Percentiles rank a stretch among this genome's conserved stretches.
phyloP scores from a whole-genome alignment of 2,113 vertebrate species.

The Ctenodactylus gundi region DNA sequence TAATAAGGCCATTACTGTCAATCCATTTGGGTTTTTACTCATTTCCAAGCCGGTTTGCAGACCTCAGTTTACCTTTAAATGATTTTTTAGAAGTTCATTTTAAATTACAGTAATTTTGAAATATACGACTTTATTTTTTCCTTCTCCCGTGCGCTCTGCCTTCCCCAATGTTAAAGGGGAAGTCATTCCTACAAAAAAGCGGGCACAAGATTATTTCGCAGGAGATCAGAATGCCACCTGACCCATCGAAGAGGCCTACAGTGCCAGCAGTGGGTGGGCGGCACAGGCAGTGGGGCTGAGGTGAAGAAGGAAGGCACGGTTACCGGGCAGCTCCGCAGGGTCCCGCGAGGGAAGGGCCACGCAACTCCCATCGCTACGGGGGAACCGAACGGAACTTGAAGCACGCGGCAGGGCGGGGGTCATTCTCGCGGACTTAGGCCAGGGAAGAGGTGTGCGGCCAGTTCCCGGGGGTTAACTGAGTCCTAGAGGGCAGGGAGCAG shows the following conservation, averaged over 20 bases:
- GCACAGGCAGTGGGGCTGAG: background rate
- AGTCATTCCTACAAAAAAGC: background rate
- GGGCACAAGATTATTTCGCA: background rate
- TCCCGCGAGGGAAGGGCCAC: constrained; percentile 12
- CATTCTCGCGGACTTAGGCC: no score
- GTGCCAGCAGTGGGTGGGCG: background rate
- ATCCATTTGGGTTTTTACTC: background rate
- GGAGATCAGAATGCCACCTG: background rate
- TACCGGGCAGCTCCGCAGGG: background rate
- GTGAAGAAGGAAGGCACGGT: background rate
- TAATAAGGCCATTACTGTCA: background rate
- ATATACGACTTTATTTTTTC: constrained; percentile 1
- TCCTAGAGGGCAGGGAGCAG: background rate
- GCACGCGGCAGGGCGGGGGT: background rate
- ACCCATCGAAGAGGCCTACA: background rate
- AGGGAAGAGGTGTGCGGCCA: background rate
- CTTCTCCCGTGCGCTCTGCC: background rate
- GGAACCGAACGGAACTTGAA: constrained; percentile 20
- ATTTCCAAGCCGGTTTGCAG: background rate
- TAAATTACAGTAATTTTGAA: background rate
- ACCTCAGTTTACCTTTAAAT: background rate
- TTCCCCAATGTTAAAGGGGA: background rate
- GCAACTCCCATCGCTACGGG: constrained; percentile 60
- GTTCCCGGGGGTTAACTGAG: background rate
- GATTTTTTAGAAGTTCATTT: background rate